phyloP scores from a whole-genome alignment of 2,797 vertebrate species.

The Smutsia temminckii region DNA sequence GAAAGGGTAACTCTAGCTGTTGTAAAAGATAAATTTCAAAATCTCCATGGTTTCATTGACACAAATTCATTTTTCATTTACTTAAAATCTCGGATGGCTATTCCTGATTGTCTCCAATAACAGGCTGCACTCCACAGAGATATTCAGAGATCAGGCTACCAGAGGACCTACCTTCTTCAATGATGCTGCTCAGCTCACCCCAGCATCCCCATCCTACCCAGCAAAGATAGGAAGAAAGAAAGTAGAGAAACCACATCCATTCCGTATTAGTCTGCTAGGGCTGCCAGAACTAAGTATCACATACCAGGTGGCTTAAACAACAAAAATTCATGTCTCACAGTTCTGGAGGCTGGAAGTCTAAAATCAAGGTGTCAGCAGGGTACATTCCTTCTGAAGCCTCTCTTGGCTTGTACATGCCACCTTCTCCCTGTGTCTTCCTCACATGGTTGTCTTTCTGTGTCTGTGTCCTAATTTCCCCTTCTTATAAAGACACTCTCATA shows the following conservation, averaged over 20 bases:
- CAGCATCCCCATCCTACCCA: not conserved
- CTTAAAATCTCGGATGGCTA: not conserved
- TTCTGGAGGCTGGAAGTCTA: not conserved
- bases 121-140: not conserved
- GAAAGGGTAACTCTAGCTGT: not conserved
- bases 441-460: not conserved
- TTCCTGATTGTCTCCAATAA: not conserved
- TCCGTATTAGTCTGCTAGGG: too few relatives aligned
- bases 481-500: not conserved
- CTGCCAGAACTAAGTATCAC: fast-evolving
- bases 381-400: not conserved
- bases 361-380: too few relatives aligned
- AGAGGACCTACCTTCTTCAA: not conserved
- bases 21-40: not conserved
- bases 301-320: not conserved
- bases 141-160: not conserved
- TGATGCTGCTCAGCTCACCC: not conserved
- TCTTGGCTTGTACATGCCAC: too few relatives aligned
- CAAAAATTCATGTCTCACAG: too few relatives aligned
- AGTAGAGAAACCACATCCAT: not conserved
- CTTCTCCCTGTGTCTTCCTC: not conserved
- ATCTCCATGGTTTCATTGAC: not conserved
- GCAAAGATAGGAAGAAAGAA: not conserved
- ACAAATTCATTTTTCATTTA: not conserved
- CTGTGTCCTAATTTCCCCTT: not conserved